A percentile compares a stretch with the other conserved stretches of the same genome.
phyloP scores from a whole-genome alignment of 2,888 invertebrate species.

The Drosophila mayaguana region DNA sequence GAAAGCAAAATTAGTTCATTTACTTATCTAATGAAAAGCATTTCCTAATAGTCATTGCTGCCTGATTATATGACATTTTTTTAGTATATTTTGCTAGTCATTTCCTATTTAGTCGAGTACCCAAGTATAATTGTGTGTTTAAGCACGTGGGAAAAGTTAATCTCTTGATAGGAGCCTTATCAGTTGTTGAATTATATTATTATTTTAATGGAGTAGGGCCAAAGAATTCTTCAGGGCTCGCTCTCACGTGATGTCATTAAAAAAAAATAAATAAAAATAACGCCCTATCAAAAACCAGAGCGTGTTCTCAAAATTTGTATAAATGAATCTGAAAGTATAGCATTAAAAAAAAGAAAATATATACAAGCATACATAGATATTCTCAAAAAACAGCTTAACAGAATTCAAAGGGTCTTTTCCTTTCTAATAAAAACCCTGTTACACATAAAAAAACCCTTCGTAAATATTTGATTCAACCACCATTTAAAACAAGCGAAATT shows the following conservation, averaged over 20 bases:
- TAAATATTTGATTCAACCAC: background rate
- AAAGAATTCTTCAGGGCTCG: conserved; percentile 1
- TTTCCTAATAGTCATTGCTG: background rate
- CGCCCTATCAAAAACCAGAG: background rate
- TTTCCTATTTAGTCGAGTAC: background rate
- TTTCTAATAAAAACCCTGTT: background rate
- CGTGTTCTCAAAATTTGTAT: background rate
- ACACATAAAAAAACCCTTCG: background rate
- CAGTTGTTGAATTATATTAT: conserved; percentile 34
- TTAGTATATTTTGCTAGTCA: conserved; percentile 1
- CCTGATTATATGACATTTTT: background rate
- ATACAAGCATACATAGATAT: background rate
- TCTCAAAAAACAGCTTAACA: background rate
- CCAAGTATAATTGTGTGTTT: conserved; percentile 3
- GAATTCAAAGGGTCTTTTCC: background rate
- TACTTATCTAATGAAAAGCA: background rate
- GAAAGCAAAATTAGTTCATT: background rate
- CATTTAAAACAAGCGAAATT: background rate
- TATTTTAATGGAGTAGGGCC: conserved; percentile 35
- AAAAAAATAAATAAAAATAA: background rate
- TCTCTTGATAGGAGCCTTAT: conserved; percentile 50
- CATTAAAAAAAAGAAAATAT: background rate
- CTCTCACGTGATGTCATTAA: background rate
- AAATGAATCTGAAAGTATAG: background rate
- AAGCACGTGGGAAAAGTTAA: conserved; percentile 40